Evolutionary conservation across 23 tunicate genomes (phyloP), one percentile per base, ranked within the genome.

Genomic region (Trididemnum clinides): DNA sequence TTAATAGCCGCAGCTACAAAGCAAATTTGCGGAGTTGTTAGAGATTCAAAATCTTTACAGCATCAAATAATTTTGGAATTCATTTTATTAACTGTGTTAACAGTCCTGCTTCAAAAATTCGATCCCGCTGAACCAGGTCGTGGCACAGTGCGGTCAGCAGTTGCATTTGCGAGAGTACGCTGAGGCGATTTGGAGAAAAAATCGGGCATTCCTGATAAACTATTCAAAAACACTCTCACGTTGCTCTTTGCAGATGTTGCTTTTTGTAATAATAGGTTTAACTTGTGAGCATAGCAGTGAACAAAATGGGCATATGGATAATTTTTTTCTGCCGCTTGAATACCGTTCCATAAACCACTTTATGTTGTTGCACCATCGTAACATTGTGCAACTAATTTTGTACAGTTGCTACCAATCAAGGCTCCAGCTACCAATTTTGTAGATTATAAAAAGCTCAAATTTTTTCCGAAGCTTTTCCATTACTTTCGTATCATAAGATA

Each of bases 361-460:
- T 33, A n/a, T 1, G 21, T 33, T 23, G 44, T 27, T 72, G 79
- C 79, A 35, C 79, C 79, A 72, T 72, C 79, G 6, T 33, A 72
- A 0, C 33, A 23, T 37, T 72, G 79, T 1, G 79, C 79, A 31
- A 72, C 27, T 33, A 72, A 31, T 21, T 33, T n/a, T n/a, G n/a
- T n/a, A n/a, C n/a, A n/a, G n/a, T n/a, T n/a, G n/a, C n/a, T n/a
- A n/a, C 49, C 50, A 72, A 72, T 35, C 0, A 31, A n/a, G 22
- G 49, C n/a, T n/a, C n/a, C n/a, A n/a, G n/a, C n/a, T n/a, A n/a
- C n/a, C 20, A 51, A 72, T 72, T 35, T 33, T 33, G 33, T 19
- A 51, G 79, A 35, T 7, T 72, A n/a, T n/a, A 35, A 72, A 72
- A 72, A 72, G 51, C 51, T 51, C 79, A 31, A 72, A 72, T 33